Base-by-base conservation (phyloP, 2,113 vertebrate genomes). In the Trinectes maculatus region DNA sequence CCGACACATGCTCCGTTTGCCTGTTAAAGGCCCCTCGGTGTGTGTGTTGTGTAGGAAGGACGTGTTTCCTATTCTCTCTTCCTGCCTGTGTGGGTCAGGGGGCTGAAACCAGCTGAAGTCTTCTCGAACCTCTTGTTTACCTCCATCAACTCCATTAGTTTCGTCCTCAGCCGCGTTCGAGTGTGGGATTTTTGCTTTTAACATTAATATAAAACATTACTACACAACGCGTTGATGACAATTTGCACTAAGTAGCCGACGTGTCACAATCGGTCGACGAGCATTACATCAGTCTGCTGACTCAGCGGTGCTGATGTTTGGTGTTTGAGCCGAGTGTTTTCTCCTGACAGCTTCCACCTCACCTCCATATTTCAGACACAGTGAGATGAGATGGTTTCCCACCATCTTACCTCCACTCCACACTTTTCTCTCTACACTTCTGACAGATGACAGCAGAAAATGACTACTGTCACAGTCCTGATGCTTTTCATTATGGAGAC, bases 11-110 rank as follows among this genome's bases (percentile, higher is more conserved):
- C n/a, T n/a, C n/a, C n/a, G n/a, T n/a, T n/a, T 26, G 42, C 47
- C 42, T 72, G n/a, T 36, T 26, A 34, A 22, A 19, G 40, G 51
- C n/a, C 51, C 18, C 71, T 64, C 47, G 3, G 36, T 44, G 70
- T 75, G 70, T 75, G 75, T 70, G 36, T 42, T 65, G 34, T 15
- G 19, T 18, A 80, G 68, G 82, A 80, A 84, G 77, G 53, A 80
- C 84, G 53, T 66, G n/a, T 71, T 84, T 78, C 63, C 75, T 69
- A 9, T 74, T 74, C 57, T 25, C 75, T 57, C 54, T 74, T 82
- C 79, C 76, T 77, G 61, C 2, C 33, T 19, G 51, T 70, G 77
- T 77, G 80, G 80, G 76, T 64, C 28, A 49, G 79, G 64, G 8
- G 22, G 25, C 55, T 49, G 39, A 15, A 65, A 43, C 19, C 25